Evolutionary conservation across 2,888 invertebrate species (phyloP), one percentile per base, ranked within the genome.

Genomic region (Tethea ocularis): DNA sequence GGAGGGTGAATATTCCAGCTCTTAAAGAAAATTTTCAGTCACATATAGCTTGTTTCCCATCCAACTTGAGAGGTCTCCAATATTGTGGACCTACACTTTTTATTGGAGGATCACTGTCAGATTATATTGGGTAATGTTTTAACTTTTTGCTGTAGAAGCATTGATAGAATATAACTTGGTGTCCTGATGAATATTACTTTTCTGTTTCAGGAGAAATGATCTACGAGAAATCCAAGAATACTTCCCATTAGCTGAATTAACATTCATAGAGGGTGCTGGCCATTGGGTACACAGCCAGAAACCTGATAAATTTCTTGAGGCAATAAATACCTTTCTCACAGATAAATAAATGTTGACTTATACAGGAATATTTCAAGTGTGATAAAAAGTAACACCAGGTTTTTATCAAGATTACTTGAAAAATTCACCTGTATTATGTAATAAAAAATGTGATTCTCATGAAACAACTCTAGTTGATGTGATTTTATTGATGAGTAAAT

Each of bases 261-360:
- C 92, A 54, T 96, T 95, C 69, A 94, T 98, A 57, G 94, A 95
- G 56, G 97, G 96, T 41, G 97, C 99, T 7, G 98, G 98, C 0
- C 99, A 99, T 86, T 97, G 98, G 97, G 95, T 99, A 0, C 99
- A 99, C 83, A 96, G 97, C 67, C 98, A 99, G 65, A 96, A 98
- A 82, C 98, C 99, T 1, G 87, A 93, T 8, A 95, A 96, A 67
- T 98, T 98, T 84, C 83, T 97, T 24, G 93, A 95, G 56, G 72
- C 93, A 57, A 91, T 95, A 38, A 88, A 94, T 68, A 93, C 94
- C 68, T 97, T 97, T 86, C 83, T 97, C 66, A 92, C 93, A 71
- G 87, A 89, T 41, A 93, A 91, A 74, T 92, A 79, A 68, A 20
- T 52, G 58, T 15, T 33, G 51, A 55, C 24, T 51, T n/a, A n/a